Evolutionary conservation across 2,797 vertebrate species (phyloP).

Genomic region (Threskiornis aethiopicus): DNA sequence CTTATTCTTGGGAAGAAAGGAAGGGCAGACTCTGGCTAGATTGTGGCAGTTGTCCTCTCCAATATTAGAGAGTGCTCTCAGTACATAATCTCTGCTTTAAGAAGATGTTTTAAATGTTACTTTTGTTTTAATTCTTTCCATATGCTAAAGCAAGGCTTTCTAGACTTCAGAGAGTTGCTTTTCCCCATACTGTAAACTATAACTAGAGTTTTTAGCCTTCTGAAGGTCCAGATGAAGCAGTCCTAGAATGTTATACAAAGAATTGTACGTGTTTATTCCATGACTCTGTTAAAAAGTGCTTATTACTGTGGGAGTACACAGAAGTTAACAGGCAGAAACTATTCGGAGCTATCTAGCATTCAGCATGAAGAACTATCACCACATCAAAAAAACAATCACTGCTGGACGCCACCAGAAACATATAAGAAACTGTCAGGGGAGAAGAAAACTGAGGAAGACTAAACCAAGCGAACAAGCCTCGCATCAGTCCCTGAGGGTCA

Average conservation of each 20-base stretch:
- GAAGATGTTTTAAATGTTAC: neutral
- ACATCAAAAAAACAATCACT: neutral
- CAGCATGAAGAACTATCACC: neutral
- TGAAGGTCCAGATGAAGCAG: neutral
- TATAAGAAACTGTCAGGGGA: neutral
- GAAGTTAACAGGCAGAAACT: neutral
- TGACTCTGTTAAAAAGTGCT: neutral
- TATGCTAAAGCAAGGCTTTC: neutral
- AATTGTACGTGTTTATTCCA: neutral
- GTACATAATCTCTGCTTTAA: neutral
- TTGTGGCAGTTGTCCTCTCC: neutral
- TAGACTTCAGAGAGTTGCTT: neutral
- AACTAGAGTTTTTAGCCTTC: neutral
- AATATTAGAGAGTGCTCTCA: neutral
- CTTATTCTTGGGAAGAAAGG: neutral
- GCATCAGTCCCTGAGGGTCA: neutral
- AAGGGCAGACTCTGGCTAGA: neutral
- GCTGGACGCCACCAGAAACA: neutral
- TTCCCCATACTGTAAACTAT: neutral
- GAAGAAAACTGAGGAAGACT: neutral
- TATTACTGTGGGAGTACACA: neutral
- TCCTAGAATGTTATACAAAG: neutral
- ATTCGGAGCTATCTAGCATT: neutral
- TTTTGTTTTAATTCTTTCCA: neutral
- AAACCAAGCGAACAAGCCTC: neutral